Conservation (phyloP, 2,797 vertebrate genomes). For the Gila robusta region DNA sequence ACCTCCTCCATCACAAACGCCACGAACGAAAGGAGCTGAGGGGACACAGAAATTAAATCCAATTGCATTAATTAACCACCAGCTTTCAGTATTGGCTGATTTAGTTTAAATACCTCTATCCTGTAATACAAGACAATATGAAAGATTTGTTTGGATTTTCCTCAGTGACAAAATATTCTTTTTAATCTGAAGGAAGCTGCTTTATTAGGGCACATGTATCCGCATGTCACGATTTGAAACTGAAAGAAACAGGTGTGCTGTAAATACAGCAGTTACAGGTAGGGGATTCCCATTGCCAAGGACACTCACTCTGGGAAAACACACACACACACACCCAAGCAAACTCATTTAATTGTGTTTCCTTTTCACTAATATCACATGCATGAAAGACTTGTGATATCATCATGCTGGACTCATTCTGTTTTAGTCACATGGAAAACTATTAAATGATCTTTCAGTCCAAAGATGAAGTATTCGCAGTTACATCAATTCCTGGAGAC, state of each 20-base stretch:
- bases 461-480: neutral
- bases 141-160: neutral
- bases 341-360: neutral
- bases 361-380: neutral
- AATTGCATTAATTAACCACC: neutral
- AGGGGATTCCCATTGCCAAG: neutral
- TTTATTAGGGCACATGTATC: no score
- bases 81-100: neutral
- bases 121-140: neutral
- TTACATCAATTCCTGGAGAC: neutral
- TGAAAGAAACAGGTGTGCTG: neutral
- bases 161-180: neutral
- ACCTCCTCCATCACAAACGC: conserved; percentile 90
- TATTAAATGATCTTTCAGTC: neutral
- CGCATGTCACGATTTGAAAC: neutral
- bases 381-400: neutral
- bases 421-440: neutral
- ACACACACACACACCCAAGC: neutral
- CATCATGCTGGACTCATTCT: neutral
- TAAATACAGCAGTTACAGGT: neutral
- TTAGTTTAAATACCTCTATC: neutral
- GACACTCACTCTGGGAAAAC: neutral
- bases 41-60: conserved; percentile 7
- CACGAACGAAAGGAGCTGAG: conserved; percentile 85
- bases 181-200: neutral